Evolutionary conservation across 1,140 invertebrate genomes (phyloP).

Genomic region (Drosophila tsacasi): DNA sequence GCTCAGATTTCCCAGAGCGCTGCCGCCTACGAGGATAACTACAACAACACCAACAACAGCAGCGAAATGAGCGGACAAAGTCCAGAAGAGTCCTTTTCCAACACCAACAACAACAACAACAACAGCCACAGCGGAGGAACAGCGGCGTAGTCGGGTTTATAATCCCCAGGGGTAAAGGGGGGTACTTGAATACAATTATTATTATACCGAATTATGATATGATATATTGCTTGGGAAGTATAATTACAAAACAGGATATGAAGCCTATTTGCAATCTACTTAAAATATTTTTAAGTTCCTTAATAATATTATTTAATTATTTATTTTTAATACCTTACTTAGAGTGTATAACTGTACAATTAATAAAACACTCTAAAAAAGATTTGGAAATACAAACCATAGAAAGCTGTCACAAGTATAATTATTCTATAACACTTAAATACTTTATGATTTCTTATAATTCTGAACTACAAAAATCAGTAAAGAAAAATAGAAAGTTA

Average conservation of each 20-base stretch:
- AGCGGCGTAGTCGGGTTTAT: conserved; percentile 20
- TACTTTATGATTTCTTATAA: too few species aligned
- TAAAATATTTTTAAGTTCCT: neutral
- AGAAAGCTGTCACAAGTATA: too few species aligned
- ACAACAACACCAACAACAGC: conserved; percentile 52
- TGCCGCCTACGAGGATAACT: conserved; percentile 56
- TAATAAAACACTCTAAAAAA: too few species aligned
- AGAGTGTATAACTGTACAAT: too few species aligned
- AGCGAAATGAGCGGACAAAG: conserved; percentile 45
- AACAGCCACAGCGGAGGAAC: neutral
- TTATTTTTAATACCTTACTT: too few species aligned
- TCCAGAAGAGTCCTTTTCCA: conserved; percentile 42
- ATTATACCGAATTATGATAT: neutral
- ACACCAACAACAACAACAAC: conserved; percentile 10
- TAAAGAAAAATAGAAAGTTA: too few species aligned
- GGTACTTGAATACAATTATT: conserved; percentile 4
- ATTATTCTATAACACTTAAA: too few species aligned
- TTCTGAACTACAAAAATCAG: too few species aligned
- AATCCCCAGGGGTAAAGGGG: neutral
- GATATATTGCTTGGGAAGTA: neutral
- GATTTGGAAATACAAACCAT: too few species aligned
- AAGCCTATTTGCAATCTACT: neutral
- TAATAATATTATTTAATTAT: neutral
- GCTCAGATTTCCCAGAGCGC: conserved; percentile 78
- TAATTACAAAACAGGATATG: neutral